These are phyloP conservation scores for Rhadina sibilatrix DNA, from an alignment of 2,113 vertebrate genomes.

Conservation along the genomic window DNA sequence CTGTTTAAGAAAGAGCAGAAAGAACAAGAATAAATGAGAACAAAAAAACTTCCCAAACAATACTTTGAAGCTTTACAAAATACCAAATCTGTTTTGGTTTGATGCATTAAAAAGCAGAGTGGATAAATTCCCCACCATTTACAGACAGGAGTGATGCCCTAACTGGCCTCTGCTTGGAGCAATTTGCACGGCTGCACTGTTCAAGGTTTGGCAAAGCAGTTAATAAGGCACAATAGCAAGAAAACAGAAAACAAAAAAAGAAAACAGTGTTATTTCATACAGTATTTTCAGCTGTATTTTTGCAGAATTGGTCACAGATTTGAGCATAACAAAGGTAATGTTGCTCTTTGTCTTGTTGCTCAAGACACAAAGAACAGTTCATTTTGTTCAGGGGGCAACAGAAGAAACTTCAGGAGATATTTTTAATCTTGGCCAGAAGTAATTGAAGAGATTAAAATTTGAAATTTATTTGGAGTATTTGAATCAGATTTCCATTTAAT, in stretches of 20 bases:
- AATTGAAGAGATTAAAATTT: background rate
- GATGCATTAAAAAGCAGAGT: background rate
- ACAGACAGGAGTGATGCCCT: background rate
- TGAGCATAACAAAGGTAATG: background rate
- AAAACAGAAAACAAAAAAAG: background rate
- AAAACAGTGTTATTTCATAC: background rate
- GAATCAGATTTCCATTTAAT: constrained; percentile 27
- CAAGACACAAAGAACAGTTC: background rate
- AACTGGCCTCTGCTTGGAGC: background rate
- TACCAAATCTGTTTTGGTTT: background rate
- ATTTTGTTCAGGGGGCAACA: background rate
- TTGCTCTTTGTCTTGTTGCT: background rate
- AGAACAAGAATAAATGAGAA: background rate
- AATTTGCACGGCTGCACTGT: background rate
- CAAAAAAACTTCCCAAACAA: background rate
- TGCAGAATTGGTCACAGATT: background rate
- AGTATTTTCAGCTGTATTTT: background rate
- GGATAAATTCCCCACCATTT: background rate
- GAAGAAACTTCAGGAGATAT: background rate
- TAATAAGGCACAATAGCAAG: background rate
- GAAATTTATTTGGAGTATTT: background rate
- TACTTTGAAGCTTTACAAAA: background rate
- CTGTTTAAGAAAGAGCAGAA: background rate
- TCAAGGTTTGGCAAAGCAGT: background rate
- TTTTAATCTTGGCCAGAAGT: background rate